phyloP scores from a whole-genome alignment of 2,113 vertebrate species.

The Bubo bubo region DNA sequence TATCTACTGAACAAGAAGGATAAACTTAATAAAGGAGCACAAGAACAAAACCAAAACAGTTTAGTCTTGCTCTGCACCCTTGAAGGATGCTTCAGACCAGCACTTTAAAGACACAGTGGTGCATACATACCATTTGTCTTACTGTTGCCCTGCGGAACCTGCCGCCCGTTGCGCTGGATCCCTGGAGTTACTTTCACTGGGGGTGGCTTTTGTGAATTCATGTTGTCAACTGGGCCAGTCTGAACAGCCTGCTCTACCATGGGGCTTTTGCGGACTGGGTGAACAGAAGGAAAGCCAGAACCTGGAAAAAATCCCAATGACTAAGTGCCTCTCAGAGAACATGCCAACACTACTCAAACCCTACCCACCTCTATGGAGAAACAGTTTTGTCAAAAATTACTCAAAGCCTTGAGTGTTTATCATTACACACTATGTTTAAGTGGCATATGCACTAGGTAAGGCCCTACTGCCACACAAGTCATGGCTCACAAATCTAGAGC shows the following conservation, averaged over 20 bases:
- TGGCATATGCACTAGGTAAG: not conserved
- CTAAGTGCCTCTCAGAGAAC: not conserved
- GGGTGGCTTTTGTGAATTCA: conserved; percentile 74
- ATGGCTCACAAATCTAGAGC: not conserved
- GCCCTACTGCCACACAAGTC: not conserved
- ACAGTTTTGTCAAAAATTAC: not conserved
- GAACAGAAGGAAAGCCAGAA: conserved; percentile 76
- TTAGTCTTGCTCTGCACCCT: not conserved
- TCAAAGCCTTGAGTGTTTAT: not conserved
- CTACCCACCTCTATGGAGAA: conserved; percentile 15
- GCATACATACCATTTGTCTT: conserved; percentile 58
- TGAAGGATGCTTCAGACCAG: not conserved
- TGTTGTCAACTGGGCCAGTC: conserved; percentile 81
- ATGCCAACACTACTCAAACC: not conserved
- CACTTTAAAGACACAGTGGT: fast-evolving
- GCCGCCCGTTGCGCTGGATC: conserved; percentile 65
- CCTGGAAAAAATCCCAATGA: conserved; percentile 67
- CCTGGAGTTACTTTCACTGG: conserved; percentile 65
- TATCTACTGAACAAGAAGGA: conserved; percentile 58
- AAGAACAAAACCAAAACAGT: not conserved
- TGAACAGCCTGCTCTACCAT: conserved; percentile 98
- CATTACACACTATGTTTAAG: not conserved
- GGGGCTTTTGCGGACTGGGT: conserved; percentile 82
- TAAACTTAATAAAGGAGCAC: not conserved
- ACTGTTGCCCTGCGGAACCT: conserved; percentile 30